Evolutionary conservation across 2,797 vertebrate species (phyloP), one percentile per base, ranked within the genome.

Genomic region (Oophaga sylvatica): DNA sequence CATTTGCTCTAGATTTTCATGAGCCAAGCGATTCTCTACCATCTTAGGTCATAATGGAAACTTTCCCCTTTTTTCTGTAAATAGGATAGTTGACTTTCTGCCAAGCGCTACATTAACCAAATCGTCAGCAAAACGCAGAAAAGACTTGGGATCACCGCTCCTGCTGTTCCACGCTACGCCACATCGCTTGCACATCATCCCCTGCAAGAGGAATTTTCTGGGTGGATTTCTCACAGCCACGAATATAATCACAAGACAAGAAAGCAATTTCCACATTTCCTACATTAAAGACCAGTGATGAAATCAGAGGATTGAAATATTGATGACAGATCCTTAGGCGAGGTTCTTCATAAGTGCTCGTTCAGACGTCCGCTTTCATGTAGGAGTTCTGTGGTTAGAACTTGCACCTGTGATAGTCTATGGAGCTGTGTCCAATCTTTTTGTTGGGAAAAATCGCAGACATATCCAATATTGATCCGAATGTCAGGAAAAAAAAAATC

Each of bases 51-150:
- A 84, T 84, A 41, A 84, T 75, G 82, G 82, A 84, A 73, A 73
- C 35, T 84, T 87, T 82, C n/a, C 57, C 53, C 83, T 81, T 81
- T 83, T 81, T 81, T 83, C 68, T 59, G 60, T 81, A 83, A 87
- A 83, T 71, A 70, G 63, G 71, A 67, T 57, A 83, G 70, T 80
- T 84, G 87, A 87, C 75, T 15, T 67, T 73, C 81, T 81, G 87
- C 87, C 87, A 88, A 88, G 68, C 29, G 59, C 59, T 77, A 85
- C 83, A 81, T 88, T 81, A 80, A 80, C 68, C 85, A 76, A 85
- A 85, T 67, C 87, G 68, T 41, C 78, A n/a, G 45, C 62, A 60
- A 80, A 85, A 81, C 9, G 45, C 35, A 31, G 65, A 80, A 73
- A 81, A 81, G 60, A 88, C 84, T 65, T 73, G 65, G 87, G 76